Evolutionary conservation across 2,888 invertebrate genomes (phyloP), one percentile per base, ranked within the genome.

Genomic region (Dasysyrphus tricinctus): DNA sequence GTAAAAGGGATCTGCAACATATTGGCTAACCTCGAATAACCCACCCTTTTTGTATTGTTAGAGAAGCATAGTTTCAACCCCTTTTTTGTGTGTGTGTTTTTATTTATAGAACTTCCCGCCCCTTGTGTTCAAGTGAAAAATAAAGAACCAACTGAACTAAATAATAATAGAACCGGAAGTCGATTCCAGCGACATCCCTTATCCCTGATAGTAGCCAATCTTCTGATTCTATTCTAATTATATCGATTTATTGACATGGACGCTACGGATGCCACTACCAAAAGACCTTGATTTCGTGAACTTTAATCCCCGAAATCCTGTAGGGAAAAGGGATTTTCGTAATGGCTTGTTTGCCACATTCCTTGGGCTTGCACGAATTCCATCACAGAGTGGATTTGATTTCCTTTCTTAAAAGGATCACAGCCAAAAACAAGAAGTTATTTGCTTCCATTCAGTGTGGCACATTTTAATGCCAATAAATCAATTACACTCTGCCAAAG

Each of bases 381-480:
- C 87, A 83, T 79, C 76, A 79, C 73, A 73, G 34, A 54, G 39
- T 82, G 82, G 61, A 87, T 88, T 87, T 82, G 80, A 88, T 88
- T 88, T 88, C 72, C 65, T 61, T 74, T 51, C 77, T 77, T 87
- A 88, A 88, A 73, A 74, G 82, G 82, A 88, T 87, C 82, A 77
- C 59, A 54, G 42, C 72, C 69, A 74, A 51, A 70, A 80, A 83
- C 76, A 76, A 80, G 79, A 80, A 88, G 72, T 87, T 87, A 83
- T 80, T 80, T 73, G 51, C 75, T 75, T 72, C 39, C 54, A 67
- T 79, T 78, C 75, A 19, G 59, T 70, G 82, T 74, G 78, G 74
- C 65, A 67, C 24, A 69, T 73, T 77, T 82, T 86, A 86, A 86
- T 86, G 86, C 82, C 78, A 88, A 89, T 89, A 89, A 89, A 89